Conservation (phyloP, 2,888 invertebrate species). For the Leptothorax acervorum region DNA sequence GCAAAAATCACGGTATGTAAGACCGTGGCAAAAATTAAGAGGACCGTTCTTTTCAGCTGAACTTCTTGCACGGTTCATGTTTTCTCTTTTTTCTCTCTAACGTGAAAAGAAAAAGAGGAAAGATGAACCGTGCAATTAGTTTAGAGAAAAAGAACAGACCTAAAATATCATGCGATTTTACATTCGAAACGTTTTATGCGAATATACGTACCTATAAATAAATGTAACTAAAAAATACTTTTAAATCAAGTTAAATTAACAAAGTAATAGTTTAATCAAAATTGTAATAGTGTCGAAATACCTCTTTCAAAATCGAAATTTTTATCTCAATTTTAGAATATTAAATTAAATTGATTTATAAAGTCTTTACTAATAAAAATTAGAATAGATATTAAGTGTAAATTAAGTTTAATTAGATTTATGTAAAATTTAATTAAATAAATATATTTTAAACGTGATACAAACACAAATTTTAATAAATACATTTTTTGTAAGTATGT, state of each 20-base stretch:
- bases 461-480: not conserved
- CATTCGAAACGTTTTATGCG: not conserved
- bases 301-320: not conserved
- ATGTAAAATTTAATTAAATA: constrained; percentile 4
- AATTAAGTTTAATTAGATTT: constrained; percentile 2
- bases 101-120: too few species aligned
- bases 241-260: not conserved
- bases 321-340: not conserved
- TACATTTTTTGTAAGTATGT: not conserved
- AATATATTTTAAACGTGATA: not conserved
- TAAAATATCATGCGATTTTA: not conserved
- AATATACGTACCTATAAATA: not conserved
- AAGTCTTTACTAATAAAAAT: not conserved
- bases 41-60: too few species aligned
- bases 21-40: too few species aligned
- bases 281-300: not conserved
- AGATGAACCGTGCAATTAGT: too few species aligned
- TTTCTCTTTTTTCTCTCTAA: too few species aligned
- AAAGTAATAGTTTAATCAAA: not conserved
- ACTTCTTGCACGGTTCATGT: too few species aligned
- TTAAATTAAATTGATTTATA: not conserved
- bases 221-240: not conserved
- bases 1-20: not conserved
- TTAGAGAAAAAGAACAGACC: too few species aligned
- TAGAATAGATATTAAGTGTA: not conserved